These are phyloP conservation scores for Melieria picta DNA, from an alignment of 2,888 invertebrate genomes.

Conservation along the genomic window DNA sequence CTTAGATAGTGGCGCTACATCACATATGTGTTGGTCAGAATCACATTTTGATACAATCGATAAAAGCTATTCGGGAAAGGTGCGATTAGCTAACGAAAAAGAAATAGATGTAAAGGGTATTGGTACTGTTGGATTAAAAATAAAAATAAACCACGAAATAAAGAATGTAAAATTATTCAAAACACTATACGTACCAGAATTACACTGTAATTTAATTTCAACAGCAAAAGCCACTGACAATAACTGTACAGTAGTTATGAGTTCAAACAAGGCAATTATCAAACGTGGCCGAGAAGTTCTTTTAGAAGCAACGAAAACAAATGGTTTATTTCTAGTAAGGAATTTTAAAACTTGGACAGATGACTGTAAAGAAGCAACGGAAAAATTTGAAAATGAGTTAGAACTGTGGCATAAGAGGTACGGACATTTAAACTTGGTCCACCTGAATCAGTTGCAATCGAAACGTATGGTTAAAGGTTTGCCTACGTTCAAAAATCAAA, in stretches of 20 bases:
- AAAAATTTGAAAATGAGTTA: neutral
- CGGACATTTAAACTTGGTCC: conserved; percentile 29
- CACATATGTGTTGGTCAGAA: conserved; percentile 20
- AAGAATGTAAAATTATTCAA: too few relatives aligned
- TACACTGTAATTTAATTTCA: too few relatives aligned
- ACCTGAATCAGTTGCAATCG: conserved; percentile 19
- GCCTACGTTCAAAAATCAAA: conserved; percentile 18
- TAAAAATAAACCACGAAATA: neutral
- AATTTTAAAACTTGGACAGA: neutral
- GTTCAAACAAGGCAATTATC: too few relatives aligned
- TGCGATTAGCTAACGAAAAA: conserved; percentile 19
- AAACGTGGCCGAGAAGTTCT: too few relatives aligned
- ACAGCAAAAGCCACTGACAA: too few relatives aligned
- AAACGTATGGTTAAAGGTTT: conserved; percentile 32
- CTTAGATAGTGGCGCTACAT: conserved; percentile 26
- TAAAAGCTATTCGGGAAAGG: conserved; percentile 8
- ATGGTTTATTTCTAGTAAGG: neutral
- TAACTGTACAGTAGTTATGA: too few relatives aligned
- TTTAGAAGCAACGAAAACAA: neutral
- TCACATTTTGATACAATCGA: conserved; percentile 4
- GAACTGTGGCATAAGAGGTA: conserved; percentile 33
- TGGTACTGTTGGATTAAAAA: conserved; percentile 18
- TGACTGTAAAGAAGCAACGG: neutral
- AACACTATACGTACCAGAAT: too few relatives aligned
- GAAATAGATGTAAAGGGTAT: conserved; percentile 22